phyloP scores from a whole-genome alignment of 2,113 vertebrate genomes.

The Plestiodon gilberti region DNA sequence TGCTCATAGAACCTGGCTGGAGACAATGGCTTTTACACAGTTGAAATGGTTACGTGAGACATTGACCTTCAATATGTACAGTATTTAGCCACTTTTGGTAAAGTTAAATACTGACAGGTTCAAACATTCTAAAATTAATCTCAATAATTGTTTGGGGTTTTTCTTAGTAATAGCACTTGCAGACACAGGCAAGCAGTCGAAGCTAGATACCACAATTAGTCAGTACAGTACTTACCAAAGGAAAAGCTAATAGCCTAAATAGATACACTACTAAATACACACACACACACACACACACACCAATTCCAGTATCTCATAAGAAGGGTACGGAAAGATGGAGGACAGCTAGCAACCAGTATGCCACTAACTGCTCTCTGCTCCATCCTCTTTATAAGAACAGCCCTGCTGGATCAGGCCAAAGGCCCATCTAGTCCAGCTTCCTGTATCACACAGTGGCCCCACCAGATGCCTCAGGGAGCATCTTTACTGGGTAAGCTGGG shows the following conservation, averaged over 20 bases:
- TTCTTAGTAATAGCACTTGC: not conserved
- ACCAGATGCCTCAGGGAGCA: too few relatives aligned
- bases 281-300: slow-evolving; percentile 35
- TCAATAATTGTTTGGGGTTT: too few relatives aligned
- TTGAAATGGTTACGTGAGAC: not conserved
- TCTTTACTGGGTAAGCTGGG: too few relatives aligned
- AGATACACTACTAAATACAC: slow-evolving; percentile 27
- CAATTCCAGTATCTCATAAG: not conserved
- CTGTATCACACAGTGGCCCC: too few relatives aligned
- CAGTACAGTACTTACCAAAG: not conserved
- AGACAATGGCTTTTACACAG: not conserved
- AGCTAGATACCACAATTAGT: not conserved
- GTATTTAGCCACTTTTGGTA: not conserved
- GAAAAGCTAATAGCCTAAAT: not conserved
- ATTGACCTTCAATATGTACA: not conserved
- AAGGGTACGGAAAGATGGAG: not conserved
- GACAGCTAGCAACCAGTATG: too few relatives aligned
- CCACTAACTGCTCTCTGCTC: too few relatives aligned
- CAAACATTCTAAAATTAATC: not conserved
- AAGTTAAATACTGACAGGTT: not conserved
- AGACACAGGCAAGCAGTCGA: not conserved
- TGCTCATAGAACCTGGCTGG: too few relatives aligned
- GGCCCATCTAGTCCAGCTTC: too few relatives aligned
- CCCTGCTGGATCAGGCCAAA: too few relatives aligned
- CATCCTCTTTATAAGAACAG: too few relatives aligned